Evolutionary conservation across 2,113 vertebrate genomes (phyloP).

Genomic region (Siniperca knerii): DNA sequence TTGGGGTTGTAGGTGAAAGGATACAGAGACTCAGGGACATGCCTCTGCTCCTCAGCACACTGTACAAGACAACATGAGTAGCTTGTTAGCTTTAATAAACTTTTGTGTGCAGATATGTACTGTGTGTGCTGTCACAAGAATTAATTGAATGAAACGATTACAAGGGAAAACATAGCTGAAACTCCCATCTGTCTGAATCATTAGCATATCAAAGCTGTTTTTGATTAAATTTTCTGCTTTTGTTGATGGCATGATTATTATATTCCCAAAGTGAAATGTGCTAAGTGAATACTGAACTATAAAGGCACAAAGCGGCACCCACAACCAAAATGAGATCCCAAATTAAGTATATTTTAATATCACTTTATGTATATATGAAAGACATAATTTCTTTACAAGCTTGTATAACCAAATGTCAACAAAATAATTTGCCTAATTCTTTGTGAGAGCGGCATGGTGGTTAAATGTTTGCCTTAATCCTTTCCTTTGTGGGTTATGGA

Average conservation of each 20-base stretch:
- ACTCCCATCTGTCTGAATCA: constrained; percentile 9
- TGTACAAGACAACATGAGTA: constrained; percentile 61
- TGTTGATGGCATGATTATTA: constrained; percentile 24
- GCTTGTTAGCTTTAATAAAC: not conserved
- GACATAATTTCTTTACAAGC: not conserved
- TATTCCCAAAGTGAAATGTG: not conserved
- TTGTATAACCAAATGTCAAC: not conserved
- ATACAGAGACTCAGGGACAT: constrained; percentile 92
- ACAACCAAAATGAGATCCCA: constrained; percentile 7
- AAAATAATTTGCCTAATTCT: not conserved
- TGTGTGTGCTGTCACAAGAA: not conserved
- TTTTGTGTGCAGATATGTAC: not conserved
- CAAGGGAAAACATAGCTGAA: not conserved
- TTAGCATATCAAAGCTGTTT: constrained; percentile 46
- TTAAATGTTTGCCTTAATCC: no score
- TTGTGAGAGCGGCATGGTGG: no score
- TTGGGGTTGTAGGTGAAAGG: constrained; percentile 98
- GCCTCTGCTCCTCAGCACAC: constrained; percentile 91
- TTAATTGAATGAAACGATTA: not conserved
- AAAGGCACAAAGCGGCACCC: not conserved
- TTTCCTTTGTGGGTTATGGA: not conserved
- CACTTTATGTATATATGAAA: not conserved
- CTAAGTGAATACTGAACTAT: constrained; percentile 11
- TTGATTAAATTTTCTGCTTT: constrained; percentile 16
- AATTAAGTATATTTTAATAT: constrained; percentile 17